phyloP scores from a whole-genome alignment of 1,140 invertebrate species.

The Drosophila pachea region DNA sequence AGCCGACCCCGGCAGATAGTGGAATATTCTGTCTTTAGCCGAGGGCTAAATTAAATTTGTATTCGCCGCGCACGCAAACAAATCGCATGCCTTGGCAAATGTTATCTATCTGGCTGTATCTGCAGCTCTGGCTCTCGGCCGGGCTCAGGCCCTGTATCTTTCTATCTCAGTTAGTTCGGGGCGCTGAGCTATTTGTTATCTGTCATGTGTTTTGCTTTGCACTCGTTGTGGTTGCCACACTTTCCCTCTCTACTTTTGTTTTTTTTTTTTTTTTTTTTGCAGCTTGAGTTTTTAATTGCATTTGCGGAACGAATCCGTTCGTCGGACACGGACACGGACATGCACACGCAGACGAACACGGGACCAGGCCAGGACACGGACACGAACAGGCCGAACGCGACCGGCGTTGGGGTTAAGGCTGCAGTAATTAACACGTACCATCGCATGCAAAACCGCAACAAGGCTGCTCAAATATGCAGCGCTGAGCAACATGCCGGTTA shows the following conservation, averaged over 20 bases:
- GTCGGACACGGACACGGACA: conserved; percentile 18
- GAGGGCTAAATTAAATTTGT: conserved; percentile 64
- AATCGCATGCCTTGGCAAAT: conserved; percentile 28
- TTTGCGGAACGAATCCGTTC: conserved; percentile 52
- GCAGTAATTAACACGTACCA: conserved; percentile 62
- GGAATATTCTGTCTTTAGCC: background rate
- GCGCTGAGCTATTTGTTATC: conserved; percentile 52
- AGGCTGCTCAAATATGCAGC: conserved; percentile 53
- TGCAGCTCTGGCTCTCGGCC: background rate
- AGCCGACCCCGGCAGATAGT: conserved; percentile 7
- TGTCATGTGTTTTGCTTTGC: conserved; percentile 37
- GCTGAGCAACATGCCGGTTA: background rate
- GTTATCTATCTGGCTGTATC: conserved; percentile 18
- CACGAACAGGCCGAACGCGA: background rate
- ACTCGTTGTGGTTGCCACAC: conserved; percentile 37
- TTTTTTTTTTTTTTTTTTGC: background rate
- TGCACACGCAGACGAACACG: too few species aligned
- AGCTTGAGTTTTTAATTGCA: conserved; percentile 69
- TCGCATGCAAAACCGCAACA: conserved; percentile 38
- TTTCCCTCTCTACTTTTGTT: background rate
- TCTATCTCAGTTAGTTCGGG: conserved; percentile 3
- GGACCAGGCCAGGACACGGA: too few species aligned
- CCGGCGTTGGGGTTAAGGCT: conserved; percentile 10
- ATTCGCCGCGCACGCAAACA: conserved; percentile 22
- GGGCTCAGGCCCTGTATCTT: background rate